Base-by-base conservation (phyloP, 1,140 invertebrate species). In the Drosophila pseudoobscura region DNA sequence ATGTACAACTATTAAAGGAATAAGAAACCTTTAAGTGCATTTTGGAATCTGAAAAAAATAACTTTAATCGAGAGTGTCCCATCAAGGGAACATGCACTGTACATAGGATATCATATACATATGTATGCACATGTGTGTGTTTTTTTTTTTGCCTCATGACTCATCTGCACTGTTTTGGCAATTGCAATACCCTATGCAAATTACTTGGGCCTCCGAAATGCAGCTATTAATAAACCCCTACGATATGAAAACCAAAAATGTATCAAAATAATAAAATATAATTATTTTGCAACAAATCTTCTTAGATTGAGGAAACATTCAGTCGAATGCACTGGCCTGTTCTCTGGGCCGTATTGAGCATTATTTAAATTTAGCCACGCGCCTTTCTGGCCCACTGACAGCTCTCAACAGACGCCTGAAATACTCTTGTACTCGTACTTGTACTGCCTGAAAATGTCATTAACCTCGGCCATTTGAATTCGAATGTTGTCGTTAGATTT, bases 391-490 rank as follows among this genome's bases (percentile, higher is more conserved):
- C 60, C 45, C 77, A 70, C 45, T 72, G 55, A 56, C 73, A 69
- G 13, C 51, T 69, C 52, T 69, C 52, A n/a, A 51, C 24, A 51
- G 47, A 64, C 26, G 60, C 26, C 47, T 8, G 60, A 29, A 46
- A 72, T 39, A 39, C 31, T 35, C 9, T 71, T 35, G 17, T 35
- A 3, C 31, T 35, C 8, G 46, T 58, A 51, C 60, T 71, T 3
- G 46, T 58, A 51, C 60, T 71, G 43, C 17, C 9, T 5, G 13
- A 43, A 71, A 75, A 75, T 75, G 80, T 83, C 80, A 83, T 79
- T 83, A 83, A 83, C 80, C 80, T 83, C 80, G 76, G 45, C 31
- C 31, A 75, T 57, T 65, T 65, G 64, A 54, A 47, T 70, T 62
- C 58, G 57, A 80, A 51, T 58, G 57, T 74, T 68, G 62, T 63